These are phyloP conservation scores for Protonemura montana DNA, from an alignment of 2,888 invertebrate genomes.

Conservation along the genomic window DNA sequence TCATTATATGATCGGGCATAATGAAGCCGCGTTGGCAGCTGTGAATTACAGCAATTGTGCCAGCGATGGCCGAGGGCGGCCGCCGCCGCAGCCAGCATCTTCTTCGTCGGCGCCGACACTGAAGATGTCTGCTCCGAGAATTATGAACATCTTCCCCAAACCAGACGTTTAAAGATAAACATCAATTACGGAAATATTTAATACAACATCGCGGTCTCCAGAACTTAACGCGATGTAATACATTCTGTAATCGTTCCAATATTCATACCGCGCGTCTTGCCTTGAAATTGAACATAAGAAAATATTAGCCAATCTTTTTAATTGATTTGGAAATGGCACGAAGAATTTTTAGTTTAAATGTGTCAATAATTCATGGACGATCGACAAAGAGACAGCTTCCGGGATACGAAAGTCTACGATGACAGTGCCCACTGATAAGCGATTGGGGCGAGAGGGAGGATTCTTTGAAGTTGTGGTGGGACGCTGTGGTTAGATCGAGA, in stretches of 20 bases:
- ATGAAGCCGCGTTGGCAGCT: conserved; percentile 10
- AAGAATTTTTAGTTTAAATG: not conserved
- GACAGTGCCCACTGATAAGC: not conserved
- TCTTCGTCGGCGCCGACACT: not conserved
- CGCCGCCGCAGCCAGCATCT: not conserved
- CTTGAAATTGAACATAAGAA: not conserved
- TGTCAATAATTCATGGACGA: not conserved
- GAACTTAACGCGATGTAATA: not conserved
- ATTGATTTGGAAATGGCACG: not conserved
- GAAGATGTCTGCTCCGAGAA: not conserved
- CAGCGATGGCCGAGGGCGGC: not conserved
- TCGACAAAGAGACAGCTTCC: not conserved
- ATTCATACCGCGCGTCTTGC: not conserved
- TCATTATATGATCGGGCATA: not conserved
- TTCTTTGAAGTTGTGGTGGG: not conserved
- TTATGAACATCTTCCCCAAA: conserved; percentile 15
- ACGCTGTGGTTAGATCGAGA: not conserved
- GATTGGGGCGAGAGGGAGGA: conserved; percentile 1
- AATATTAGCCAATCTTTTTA: not conserved
- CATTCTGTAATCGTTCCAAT: not conserved
- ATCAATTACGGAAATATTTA: conserved; percentile 20
- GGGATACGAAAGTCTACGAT: not conserved
- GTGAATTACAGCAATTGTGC: conserved; percentile 20
- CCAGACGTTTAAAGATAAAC: not conserved
- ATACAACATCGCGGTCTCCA: not conserved